Evolutionary conservation across 2,888 invertebrate genomes (phyloP), one percentile per base, ranked within the genome.

Genomic region (Blastobasis adustella): DNA sequence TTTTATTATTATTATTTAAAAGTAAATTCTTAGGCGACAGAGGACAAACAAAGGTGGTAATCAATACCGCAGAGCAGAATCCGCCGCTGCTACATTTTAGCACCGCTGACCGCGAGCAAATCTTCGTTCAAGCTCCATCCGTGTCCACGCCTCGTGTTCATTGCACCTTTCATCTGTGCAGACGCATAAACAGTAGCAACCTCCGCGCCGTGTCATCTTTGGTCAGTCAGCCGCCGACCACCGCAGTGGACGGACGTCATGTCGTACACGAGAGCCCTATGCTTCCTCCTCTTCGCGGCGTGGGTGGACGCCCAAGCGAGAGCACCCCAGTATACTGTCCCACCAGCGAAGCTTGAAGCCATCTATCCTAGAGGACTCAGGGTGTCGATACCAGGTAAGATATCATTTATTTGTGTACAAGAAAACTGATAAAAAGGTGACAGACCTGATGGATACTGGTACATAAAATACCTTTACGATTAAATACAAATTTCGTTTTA

Each of bases 241-340:
- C 60, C 58, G 51, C 10, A 41, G 44, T 37, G 50, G 50, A 53
- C 61, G 56, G 71, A 71, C 78, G 78, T 69, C 64, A 79, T 75
- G 73, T 57, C 62, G 23, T 23, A 23, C 23, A 2, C 23, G 23
- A 23, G 23, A 7, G 43, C 23, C 23, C 45, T 54, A 43, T 61
- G 48, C 57, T 61, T 75, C 43, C 55, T 74, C 1, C 60, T 61
- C 46, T 45, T 73, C 4, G 44, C 66, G 38, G 61, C 66, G 37
- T 54, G 60, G 10, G 53, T 65, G 65, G 53, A 49, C 42, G 69
- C 57, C 1, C 67, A 69, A 42, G 60, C 58, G 0, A 53, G 66
- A 45, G 65, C 64, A 1, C 63, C 61, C 4, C 65, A 77, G 43
- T 83, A 85, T 50, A 66, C 57, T 1, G 89, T 91, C 0, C 91